These are phyloP conservation scores for Eilema griseolum DNA, from an alignment of 2,888 invertebrate genomes.

Conservation along the genomic window DNA sequence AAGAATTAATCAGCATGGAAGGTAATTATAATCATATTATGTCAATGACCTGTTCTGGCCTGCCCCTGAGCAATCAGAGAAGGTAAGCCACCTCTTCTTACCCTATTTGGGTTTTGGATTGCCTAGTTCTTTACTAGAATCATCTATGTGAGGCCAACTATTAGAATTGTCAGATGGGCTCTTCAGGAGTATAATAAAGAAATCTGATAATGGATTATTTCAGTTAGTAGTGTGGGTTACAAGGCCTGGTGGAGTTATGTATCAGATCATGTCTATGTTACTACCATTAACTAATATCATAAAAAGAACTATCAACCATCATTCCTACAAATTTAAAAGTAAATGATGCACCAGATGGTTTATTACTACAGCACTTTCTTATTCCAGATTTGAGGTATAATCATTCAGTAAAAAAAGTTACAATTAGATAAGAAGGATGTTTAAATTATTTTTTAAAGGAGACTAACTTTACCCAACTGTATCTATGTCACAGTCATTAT, in stretches of 20 bases:
- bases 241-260: background rate
- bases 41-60: background rate
- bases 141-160: background rate
- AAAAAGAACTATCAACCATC: background rate
- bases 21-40: background rate
- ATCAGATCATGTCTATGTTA: background rate
- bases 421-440: background rate
- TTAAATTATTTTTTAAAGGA: background rate
- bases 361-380: background rate
- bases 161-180: no score
- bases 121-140: background rate
- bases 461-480: slow-evolving; percentile 50
- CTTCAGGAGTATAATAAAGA: no score
- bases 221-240: background rate
- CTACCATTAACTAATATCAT: background rate
- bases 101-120: background rate
- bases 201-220: no score
- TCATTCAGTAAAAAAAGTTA: background rate
- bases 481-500: slow-evolving; percentile 56
- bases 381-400: no score
- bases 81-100: background rate
- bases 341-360: background rate
- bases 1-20: slow-evolving; percentile 26
- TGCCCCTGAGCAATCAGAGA: background rate
- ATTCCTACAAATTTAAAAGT: background rate